Conservation (phyloP, 1,140 invertebrate genomes). For the Andricus grossulariae region DNA sequence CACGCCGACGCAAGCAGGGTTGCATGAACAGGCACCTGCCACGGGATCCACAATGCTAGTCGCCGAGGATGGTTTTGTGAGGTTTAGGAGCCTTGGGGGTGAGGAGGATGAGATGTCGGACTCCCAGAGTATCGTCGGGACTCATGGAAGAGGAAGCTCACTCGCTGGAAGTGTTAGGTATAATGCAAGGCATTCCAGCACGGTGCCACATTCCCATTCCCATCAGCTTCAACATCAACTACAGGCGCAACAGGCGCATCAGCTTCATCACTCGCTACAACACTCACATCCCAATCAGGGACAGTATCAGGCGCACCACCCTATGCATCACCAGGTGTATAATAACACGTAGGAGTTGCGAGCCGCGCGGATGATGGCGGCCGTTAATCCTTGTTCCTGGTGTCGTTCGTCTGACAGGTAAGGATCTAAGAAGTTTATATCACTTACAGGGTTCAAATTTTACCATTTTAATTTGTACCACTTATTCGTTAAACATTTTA, state of each 20-base stretch:
- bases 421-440: background rate
- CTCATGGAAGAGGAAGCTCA: constrained; percentile 68
- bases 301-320: constrained; percentile 60
- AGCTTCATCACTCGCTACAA: constrained; percentile 56
- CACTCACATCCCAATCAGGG: constrained; percentile 58
- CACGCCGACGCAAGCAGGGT: constrained; percentile 48
- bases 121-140: constrained; percentile 67
- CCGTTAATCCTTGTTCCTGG: constrained; percentile 34
- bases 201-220: constrained; percentile 44
- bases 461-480: too few species aligned
- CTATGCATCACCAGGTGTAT: constrained; percentile 64
- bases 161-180: constrained; percentile 70
- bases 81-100: constrained; percentile 83
- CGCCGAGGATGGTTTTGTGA: constrained; percentile 89
- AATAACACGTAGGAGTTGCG: constrained; percentile 61
- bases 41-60: constrained; percentile 83
- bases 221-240: background rate
- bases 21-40: constrained; percentile 64
- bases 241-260: constrained; percentile 41
- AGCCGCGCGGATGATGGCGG: constrained; percentile 9
- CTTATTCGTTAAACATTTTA: too few species aligned
- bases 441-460: too few species aligned
- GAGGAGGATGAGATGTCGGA: constrained; percentile 71
- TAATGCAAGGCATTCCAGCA: constrained; percentile 64
- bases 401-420: constrained; percentile 49